phyloP scores from a whole-genome alignment of 2,888 invertebrate genomes.

The Idaea biselata region DNA sequence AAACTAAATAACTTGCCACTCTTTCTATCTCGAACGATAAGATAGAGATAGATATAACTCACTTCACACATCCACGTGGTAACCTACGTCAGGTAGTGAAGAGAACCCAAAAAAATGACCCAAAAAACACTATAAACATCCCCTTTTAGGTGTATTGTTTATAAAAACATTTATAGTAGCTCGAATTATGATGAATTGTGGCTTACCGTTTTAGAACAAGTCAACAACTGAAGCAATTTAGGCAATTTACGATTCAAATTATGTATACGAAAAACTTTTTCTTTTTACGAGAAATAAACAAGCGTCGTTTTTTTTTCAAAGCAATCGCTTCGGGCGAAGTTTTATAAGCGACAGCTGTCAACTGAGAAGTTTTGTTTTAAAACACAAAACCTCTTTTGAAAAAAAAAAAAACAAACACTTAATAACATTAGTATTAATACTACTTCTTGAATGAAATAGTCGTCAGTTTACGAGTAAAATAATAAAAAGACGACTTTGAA shows the following conservation, averaged over 20 bases:
- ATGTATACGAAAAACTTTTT: conserved; percentile 11
- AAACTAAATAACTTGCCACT: conserved; percentile 45
- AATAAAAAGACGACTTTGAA: conserved; percentile 32
- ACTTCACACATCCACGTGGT: conserved; percentile 69
- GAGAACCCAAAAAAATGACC: conserved; percentile 67
- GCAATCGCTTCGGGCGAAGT: background rate
- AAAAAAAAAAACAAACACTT: background rate
- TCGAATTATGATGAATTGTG: conserved; percentile 55
- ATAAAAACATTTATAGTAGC: conserved; percentile 67
- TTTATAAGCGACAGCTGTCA: conserved; percentile 26
- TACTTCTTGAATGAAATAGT: background rate
- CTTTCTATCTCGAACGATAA: conserved; percentile 35
- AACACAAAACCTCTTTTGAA: background rate
- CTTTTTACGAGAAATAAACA: conserved; percentile 14
- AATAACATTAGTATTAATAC: background rate
- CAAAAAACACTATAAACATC: conserved; percentile 75
- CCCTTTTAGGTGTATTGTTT: conserved; percentile 74
- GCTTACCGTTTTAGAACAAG: conserved; percentile 47
- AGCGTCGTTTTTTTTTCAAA: background rate
- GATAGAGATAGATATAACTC: conserved; percentile 45
- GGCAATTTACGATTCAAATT: conserved; percentile 10
- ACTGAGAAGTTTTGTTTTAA: conserved; percentile 8
- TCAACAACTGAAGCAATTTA: conserved; percentile 28
- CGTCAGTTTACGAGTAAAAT: conserved; percentile 35
- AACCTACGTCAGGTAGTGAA: conserved; percentile 62